phyloP scores from a whole-genome alignment of 2,113 vertebrate species.

The Theristicus caerulescens region DNA sequence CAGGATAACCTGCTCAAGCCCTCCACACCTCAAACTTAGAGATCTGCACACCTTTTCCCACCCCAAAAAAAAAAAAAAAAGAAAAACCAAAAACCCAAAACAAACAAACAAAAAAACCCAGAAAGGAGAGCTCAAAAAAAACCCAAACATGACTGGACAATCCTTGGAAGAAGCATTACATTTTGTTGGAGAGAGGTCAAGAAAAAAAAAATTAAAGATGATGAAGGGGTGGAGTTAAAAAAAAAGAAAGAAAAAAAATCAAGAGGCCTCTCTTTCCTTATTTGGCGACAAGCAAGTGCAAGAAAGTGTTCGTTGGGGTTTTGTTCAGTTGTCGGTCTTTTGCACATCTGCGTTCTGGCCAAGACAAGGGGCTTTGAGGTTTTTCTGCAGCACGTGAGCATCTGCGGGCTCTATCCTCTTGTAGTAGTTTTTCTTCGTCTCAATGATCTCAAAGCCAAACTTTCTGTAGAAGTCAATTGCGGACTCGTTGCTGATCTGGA shows the following conservation, averaged over 20 bases:
- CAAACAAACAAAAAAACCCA: background rate
- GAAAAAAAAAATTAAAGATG: constrained; percentile 9
- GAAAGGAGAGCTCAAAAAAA: constrained; percentile 19
- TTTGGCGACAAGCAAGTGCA: constrained; percentile 86
- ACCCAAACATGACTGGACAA: constrained; percentile 70
- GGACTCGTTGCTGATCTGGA: constrained; percentile 99
- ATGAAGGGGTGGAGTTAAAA: background rate
- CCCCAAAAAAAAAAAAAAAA: background rate
- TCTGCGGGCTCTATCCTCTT: constrained; percentile 99
- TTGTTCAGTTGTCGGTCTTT: constrained; percentile 85
- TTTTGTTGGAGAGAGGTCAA: constrained; percentile 68
- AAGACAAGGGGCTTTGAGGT: constrained; percentile 86
- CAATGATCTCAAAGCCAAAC: constrained; percentile 99
- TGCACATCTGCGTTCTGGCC: constrained; percentile 90
- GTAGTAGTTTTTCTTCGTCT: constrained; percentile 99
- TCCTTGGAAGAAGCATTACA: constrained; percentile 72
- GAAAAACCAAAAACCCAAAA: background rate
- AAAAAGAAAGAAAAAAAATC: background rate
- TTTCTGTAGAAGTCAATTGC: constrained; percentile 99
- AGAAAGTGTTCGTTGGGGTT: constrained; percentile 75
- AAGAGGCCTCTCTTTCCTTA: constrained; percentile 80
- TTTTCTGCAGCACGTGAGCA: constrained; percentile 98
- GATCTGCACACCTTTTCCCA: constrained; percentile 51
- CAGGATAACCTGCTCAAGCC: constrained; percentile 65
- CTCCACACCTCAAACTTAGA: constrained; percentile 64